phyloP scores from a whole-genome alignment of 2,888 invertebrate genomes.

The Micropterix aruncella region DNA sequence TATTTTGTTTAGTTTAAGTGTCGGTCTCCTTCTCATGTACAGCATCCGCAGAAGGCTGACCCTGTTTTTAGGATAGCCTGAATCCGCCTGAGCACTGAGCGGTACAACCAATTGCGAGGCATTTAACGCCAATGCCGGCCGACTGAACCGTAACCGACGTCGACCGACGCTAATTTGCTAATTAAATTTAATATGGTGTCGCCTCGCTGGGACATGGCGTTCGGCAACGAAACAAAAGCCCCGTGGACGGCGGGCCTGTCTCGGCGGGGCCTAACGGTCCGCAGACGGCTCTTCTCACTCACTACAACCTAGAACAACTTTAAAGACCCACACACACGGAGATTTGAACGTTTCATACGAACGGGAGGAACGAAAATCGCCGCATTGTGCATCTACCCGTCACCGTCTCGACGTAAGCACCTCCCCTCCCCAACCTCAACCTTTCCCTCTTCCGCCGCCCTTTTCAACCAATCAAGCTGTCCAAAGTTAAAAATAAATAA shows the following conservation, averaged over 20 bases:
- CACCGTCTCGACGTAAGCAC: constrained; percentile 12
- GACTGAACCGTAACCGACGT: constrained; percentile 24
- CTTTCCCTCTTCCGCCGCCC: constrained; percentile 1
- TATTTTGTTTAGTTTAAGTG: constrained; percentile 16
- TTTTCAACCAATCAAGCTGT: no score
- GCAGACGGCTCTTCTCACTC: no score
- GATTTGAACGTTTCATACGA: not conserved
- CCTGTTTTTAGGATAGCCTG: constrained; percentile 34
- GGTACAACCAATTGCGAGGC: constrained; percentile 33
- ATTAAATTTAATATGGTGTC: not conserved
- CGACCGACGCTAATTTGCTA: constrained; percentile 11
- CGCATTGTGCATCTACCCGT: constrained; percentile 31
- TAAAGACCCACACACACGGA: no score
- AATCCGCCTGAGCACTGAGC: constrained; percentile 43
- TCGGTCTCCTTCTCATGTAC: constrained; percentile 72
- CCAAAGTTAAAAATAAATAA: no score
- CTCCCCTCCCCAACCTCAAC: constrained; percentile 2
- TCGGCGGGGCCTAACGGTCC: no score
- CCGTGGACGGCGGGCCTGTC: no score
- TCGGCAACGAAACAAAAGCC: not conserved
- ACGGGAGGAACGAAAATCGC: constrained; percentile 23
- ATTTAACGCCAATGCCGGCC: constrained; percentile 30
- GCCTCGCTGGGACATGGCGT: constrained; percentile 10
- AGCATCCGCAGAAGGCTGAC: constrained; percentile 71
- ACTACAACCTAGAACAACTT: no score